Conservation (phyloP, 2,113 vertebrate species). For the Pteruthius melanotis region DNA sequence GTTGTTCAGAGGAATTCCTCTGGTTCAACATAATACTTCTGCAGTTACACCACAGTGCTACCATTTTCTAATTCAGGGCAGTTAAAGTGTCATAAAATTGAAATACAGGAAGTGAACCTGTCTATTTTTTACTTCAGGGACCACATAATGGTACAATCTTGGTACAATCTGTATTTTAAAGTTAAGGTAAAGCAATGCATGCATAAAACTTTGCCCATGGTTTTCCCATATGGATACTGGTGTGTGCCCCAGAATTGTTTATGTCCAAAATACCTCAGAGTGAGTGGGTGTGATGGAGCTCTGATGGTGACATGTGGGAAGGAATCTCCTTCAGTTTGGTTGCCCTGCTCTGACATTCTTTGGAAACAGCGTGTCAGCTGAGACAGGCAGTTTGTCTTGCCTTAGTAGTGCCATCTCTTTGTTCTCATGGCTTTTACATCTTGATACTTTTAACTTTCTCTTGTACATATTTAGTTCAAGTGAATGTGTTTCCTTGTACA, state of each 20-base stretch:
- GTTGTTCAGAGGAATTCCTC: background rate
- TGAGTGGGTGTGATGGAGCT: background rate
- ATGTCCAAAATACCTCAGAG: background rate
- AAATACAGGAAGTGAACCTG: background rate
- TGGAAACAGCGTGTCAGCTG: background rate
- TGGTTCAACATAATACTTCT: background rate
- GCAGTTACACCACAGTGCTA: background rate
- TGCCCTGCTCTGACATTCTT: background rate
- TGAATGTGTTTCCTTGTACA: background rate
- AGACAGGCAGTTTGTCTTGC: background rate
- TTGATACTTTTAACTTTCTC: background rate
- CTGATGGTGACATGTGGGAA: background rate
- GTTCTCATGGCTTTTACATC: background rate
- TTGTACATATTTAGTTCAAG: background rate
- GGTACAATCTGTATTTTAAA: background rate
- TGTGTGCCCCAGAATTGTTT: background rate
- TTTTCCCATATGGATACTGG: background rate
- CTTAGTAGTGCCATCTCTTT: background rate
- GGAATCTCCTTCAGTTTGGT: background rate
- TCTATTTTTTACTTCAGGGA: background rate
- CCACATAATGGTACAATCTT: background rate
- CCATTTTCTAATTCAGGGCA: background rate
- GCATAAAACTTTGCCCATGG: background rate
- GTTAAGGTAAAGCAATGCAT: background rate
- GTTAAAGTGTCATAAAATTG: slow-evolving; percentile 10